Evolutionary conservation across 2,797 vertebrate genomes (phyloP).

Genomic region (Synanceia verrucosa): DNA sequence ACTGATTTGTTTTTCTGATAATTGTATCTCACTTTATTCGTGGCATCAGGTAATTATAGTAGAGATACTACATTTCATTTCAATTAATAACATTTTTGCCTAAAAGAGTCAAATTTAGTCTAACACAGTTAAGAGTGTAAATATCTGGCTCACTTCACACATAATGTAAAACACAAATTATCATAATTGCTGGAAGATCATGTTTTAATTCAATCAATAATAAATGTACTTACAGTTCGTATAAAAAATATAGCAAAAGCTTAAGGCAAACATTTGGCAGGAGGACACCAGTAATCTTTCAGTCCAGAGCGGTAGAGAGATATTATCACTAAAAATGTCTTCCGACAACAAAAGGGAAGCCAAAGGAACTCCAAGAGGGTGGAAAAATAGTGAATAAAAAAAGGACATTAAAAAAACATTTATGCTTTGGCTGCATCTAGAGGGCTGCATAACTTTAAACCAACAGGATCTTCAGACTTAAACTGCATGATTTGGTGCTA

Average conservation of each 20-base stretch:
- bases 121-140: not conserved
- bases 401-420: conserved; percentile 9
- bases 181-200: conserved; percentile 27
- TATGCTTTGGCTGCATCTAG: conserved; percentile 32
- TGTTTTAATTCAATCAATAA: conserved; percentile 86
- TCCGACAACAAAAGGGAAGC: conserved; percentile 48
- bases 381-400: conserved; percentile 12
- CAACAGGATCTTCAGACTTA: not conserved
- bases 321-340: conserved; percentile 36
- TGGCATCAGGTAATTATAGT: not conserved
- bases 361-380: conserved; percentile 14
- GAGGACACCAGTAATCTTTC: conserved; percentile 43
- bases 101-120: not conserved
- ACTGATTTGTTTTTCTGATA: too few species aligned
- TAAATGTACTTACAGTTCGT: conserved; percentile 88
- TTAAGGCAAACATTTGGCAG: conserved; percentile 73
- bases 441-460: conserved; percentile 30
- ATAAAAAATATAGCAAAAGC: conserved; percentile 86
- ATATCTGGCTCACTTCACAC: not conserved
- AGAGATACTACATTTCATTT: not conserved
- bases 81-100: not conserved
- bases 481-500: conserved; percentile 17
- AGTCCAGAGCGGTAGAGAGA: conserved; percentile 30
- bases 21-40: not conserved
- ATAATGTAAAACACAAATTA: conserved; percentile 20